These are phyloP conservation scores for Entosphenus tridentatus DNA, from an alignment of 2,113 vertebrate species.

Conservation along the genomic window DNA sequence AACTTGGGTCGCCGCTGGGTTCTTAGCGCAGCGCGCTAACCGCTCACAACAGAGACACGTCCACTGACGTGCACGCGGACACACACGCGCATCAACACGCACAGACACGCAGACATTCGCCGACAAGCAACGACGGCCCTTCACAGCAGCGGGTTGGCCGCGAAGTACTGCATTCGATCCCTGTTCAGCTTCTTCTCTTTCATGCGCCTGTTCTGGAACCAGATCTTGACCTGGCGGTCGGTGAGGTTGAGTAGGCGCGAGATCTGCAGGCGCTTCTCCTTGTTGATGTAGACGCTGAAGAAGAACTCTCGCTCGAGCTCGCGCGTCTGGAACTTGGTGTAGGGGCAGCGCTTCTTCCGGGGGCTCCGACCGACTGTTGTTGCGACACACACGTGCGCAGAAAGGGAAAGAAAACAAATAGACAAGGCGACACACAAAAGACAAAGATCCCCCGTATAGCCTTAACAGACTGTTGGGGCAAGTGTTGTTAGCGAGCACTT, in stretches of 20 bases:
- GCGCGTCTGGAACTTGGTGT: constrained; percentile 94
- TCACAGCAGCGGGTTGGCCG: constrained; percentile 93
- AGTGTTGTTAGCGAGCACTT: no score
- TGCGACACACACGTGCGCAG: constrained; percentile 15
- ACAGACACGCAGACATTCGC: no score
- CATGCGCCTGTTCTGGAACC: constrained; percentile 98
- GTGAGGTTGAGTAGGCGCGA: constrained; percentile 92
- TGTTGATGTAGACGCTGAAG: constrained; percentile 99
- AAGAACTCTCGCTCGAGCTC: constrained; percentile 99
- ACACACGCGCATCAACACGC: no score
- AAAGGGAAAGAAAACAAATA: background rate
- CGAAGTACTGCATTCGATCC: constrained; percentile 90
- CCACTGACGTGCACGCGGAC: no score
- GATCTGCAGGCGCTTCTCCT: constrained; percentile 91
- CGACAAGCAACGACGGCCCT: constrained; percentile 7
- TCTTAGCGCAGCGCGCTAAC: no score
- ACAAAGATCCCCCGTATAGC: background rate
- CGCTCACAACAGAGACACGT: no score
- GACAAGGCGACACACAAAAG: background rate
- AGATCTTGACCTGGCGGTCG: constrained; percentile 97
- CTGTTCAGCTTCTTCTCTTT: constrained; percentile 99
- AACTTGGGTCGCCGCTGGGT: no score
- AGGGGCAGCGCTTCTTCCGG: constrained; percentile 90
- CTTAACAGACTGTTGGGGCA: no score
- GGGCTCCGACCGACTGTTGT: constrained; percentile 48